Percentiles rank a stretch among this genome's conserved stretches.
phyloP scores from a whole-genome alignment of 2,888 invertebrate species.

The Pammene fasciana region DNA sequence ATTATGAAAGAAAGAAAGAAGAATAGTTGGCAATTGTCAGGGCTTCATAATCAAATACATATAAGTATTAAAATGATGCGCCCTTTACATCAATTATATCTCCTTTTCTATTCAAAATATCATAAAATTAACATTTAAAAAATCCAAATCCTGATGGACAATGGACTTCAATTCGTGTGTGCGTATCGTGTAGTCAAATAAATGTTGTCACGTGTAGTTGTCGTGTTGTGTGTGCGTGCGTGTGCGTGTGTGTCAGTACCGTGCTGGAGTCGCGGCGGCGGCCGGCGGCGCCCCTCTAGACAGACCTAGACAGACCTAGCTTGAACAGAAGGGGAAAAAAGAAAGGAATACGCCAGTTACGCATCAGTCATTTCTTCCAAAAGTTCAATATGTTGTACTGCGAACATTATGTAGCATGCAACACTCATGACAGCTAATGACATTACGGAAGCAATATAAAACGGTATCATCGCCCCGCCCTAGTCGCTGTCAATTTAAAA shows the following conservation, averaged over 20 bases:
- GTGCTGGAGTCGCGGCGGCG: conserved; percentile 70
- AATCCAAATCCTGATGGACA: background rate
- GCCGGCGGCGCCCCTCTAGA: conserved; percentile 67
- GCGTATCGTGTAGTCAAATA: conserved; percentile 45
- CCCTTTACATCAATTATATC: background rate
- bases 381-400: conserved; percentile 51
- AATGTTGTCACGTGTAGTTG: conserved; percentile 43
- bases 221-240: conserved; percentile 45
- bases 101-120: background rate
- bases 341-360: conserved; percentile 80
- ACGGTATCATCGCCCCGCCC: conserved; percentile 22
- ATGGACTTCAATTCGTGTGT: conserved; percentile 40
- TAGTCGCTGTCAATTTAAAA: background rate
- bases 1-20: too few species aligned
- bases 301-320: conserved; percentile 83
- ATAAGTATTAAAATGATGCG: too few species aligned
- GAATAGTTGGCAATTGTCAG: too few species aligned
- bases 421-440: conserved; percentile 32
- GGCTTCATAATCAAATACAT: too few species aligned
- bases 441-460: conserved; percentile 39
- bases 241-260: conserved; percentile 71
- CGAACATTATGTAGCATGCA: conserved; percentile 48
- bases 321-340: conserved; percentile 82
- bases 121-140: too few species aligned
- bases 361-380: conserved; percentile 82